These are phyloP conservation scores for Craseonycteris thonglongyai DNA, from an alignment of 2,113 vertebrate species.

Conservation along the genomic window DNA sequence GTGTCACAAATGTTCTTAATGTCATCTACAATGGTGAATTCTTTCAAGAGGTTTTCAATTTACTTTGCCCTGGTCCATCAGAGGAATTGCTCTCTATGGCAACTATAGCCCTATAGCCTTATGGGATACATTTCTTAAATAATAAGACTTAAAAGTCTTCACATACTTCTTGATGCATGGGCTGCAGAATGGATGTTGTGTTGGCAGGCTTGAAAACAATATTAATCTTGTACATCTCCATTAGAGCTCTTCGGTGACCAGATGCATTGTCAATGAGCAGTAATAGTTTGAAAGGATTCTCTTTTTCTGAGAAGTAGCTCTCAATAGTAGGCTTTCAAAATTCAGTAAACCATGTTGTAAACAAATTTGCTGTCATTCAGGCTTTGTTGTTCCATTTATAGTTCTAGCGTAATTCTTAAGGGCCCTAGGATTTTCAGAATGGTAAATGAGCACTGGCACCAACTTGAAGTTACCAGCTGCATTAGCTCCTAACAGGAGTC, in stretches of 20 bases:
- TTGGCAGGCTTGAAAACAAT: background rate
- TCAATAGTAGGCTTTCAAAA: background rate
- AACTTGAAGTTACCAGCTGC: background rate
- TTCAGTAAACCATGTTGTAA: background rate
- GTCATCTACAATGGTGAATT: background rate
- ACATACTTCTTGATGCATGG: background rate
- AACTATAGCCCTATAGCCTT: background rate
- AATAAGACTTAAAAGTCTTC: background rate
- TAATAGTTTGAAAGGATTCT: background rate
- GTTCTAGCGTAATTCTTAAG: background rate
- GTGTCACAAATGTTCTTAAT: background rate
- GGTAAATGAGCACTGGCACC: background rate
- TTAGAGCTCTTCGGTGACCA: too few species aligned
- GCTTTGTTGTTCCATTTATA: background rate
- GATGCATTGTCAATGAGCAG: background rate
- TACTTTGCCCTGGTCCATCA: background rate
- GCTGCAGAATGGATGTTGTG: background rate
- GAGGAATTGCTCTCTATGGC: background rate
- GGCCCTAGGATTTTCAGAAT: background rate
- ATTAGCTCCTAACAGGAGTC: background rate
- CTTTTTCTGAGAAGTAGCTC: background rate
- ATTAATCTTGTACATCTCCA: background rate
- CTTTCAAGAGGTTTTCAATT: background rate
- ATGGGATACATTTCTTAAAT: background rate
- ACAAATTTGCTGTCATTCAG: background rate